Percentiles rank a stretch among this genome's conserved stretches.
phyloP scores from a whole-genome alignment of 2,888 invertebrate species.

The Drosophila stalkeri region DNA sequence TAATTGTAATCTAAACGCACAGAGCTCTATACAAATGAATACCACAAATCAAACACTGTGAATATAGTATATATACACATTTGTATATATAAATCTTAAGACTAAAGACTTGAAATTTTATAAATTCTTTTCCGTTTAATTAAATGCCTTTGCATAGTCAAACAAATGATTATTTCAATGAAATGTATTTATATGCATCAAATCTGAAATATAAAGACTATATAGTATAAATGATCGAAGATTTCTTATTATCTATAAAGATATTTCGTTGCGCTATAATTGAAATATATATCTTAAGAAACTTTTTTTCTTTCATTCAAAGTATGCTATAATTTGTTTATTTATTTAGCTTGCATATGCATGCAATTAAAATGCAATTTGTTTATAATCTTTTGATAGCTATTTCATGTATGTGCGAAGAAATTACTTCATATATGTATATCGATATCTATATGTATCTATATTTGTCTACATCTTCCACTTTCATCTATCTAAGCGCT shows the following conservation, averaged over 20 bases:
- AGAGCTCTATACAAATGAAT: neutral
- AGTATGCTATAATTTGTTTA: neutral
- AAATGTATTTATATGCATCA: neutral
- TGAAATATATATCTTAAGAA: neutral
- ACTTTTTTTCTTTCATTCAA: neutral
- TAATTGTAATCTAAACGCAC: neutral
- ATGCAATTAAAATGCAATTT: conserved; percentile 2
- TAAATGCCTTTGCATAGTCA: neutral
- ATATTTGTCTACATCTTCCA: conserved; percentile 6
- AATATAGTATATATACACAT: no score
- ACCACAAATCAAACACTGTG: neutral
- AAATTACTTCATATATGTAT: neutral
- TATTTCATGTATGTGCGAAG: neutral
- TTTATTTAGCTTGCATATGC: neutral
- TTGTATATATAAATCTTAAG: neutral
- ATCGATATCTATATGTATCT: neutral
- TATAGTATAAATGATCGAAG: no score
- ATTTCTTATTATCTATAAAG: neutral
- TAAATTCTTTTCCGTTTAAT: neutral
- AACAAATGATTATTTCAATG: neutral
- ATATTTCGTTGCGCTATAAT: neutral
- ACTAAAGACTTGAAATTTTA: no score
- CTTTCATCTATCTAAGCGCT: conserved; percentile 55
- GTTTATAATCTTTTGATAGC: conserved; percentile 3
- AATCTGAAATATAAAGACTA: neutral